Conservation (phyloP, 1,140 invertebrate species). For the Anastrepha obliqua region DNA sequence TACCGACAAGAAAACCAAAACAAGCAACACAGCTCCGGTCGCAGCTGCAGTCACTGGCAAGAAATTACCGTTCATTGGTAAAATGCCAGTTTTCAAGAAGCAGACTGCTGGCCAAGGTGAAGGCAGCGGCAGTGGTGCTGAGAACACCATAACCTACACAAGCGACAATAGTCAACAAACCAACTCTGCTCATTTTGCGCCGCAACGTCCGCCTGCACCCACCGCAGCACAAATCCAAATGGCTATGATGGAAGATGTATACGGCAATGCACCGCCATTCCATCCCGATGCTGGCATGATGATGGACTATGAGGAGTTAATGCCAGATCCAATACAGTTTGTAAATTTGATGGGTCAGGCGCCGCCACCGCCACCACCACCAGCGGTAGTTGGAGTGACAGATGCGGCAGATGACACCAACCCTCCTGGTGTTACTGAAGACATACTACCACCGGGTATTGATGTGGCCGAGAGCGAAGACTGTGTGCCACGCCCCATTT, state of each 20-base stretch:
- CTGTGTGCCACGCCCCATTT: slow-evolving; percentile 61
- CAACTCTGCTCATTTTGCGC: slow-evolving; percentile 54
- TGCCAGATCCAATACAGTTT: slow-evolving; percentile 73
- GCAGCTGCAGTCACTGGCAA: slow-evolving; percentile 67
- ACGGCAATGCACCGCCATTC: slow-evolving; percentile 70
- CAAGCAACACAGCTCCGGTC: slow-evolving; percentile 41
- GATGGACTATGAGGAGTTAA: slow-evolving; percentile 73
- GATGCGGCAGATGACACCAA: slow-evolving; percentile 56
- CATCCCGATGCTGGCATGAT: slow-evolving; percentile 72
- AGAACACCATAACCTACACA: background rate
- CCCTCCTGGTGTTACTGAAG: slow-evolving; percentile 59
- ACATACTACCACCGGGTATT: slow-evolving; percentile 70
- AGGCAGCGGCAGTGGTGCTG: background rate
- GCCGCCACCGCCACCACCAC: slow-evolving; percentile 70
- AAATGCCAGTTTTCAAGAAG: slow-evolving; percentile 82
- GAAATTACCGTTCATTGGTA: slow-evolving; percentile 82
- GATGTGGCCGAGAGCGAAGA: slow-evolving; percentile 69
- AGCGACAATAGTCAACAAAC: slow-evolving; percentile 1
- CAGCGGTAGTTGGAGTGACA: slow-evolving; percentile 55
- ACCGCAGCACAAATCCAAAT: slow-evolving; percentile 71
- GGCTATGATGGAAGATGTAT: slow-evolving; percentile 73
- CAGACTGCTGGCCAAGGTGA: slow-evolving; percentile 65
- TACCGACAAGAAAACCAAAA: slow-evolving; percentile 68
- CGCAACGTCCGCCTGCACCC: slow-evolving; percentile 63
- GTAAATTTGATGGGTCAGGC: slow-evolving; percentile 69